Percentiles rank a stretch among this genome's conserved stretches.
Conservation (phyloP, 2,888 invertebrate species). For the Hypomecis punctinalis region DNA sequence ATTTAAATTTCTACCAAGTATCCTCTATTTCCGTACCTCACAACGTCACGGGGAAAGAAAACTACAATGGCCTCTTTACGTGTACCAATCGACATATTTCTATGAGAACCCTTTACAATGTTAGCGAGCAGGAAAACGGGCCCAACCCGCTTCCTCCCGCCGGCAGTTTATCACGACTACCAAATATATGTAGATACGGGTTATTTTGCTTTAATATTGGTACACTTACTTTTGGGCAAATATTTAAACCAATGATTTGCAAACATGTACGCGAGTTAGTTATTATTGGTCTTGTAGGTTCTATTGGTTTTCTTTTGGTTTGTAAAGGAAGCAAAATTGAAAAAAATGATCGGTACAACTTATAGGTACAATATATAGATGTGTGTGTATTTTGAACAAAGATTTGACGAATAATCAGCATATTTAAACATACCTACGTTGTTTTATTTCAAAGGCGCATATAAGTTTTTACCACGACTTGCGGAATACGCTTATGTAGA, state of each 20-base stretch:
- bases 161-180: constrained; percentile 15
- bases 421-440: too few relatives aligned
- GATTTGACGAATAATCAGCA: too few relatives aligned
- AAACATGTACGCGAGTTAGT: too few relatives aligned
- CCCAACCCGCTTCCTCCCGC: constrained; percentile 10
- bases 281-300: too few relatives aligned
- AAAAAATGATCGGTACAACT: too few relatives aligned
- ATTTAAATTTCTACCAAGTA: too few relatives aligned
- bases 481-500: background rate
- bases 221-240: background rate
- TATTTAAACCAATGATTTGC: background rate
- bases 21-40: constrained; percentile 13
- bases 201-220: background rate
- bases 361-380: too few relatives aligned
- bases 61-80: constrained; percentile 34
- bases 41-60: constrained; percentile 21
- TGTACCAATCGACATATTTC: constrained; percentile 34
- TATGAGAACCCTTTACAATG: constrained; percentile 30
- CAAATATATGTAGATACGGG: background rate
- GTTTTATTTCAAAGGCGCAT: too few relatives aligned
- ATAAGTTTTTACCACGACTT: constrained; percentile 19
- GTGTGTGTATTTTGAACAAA: too few relatives aligned
- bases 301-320: too few relatives aligned
- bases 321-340: too few relatives aligned
- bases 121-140: constrained; percentile 20